A percentile compares a stretch with the other conserved stretches of the same genome.
These are phyloP conservation scores for Xestia rhomboidea DNA, from an alignment of 2,888 invertebrate species.

Conservation along the genomic window DNA sequence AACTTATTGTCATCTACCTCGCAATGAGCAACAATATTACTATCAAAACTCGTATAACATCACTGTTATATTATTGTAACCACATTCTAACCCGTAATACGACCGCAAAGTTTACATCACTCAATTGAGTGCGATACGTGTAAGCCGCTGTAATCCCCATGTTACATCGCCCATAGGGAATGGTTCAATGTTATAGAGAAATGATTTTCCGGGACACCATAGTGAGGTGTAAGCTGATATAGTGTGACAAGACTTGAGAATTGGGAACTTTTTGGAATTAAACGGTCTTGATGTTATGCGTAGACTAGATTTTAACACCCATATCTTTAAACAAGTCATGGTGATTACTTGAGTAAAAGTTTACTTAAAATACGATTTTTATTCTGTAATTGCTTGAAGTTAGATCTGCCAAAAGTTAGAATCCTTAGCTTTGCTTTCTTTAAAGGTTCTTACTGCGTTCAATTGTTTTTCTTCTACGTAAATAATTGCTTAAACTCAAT, in stretches of 20 bases:
- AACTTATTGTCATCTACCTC: background rate
- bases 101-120: constrained; percentile 23
- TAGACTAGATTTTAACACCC: no score
- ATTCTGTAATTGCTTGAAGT: no score
- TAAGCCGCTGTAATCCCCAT: constrained; percentile 49
- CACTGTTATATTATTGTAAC: constrained; percentile 1
- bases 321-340: no score
- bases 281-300: no score
- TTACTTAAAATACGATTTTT: no score
- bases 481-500: no score
- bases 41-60: background rate
- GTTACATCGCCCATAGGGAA: constrained; percentile 28
- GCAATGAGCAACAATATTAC: background rate
- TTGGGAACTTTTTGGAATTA: background rate
- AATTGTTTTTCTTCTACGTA: no score
- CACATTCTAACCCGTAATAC: constrained; percentile 29
- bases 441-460: no score
- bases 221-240: background rate
- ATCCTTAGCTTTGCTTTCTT: no score
- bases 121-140: constrained; percentile 47
- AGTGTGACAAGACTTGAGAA: background rate
- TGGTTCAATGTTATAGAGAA: constrained; percentile 4
- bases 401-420: no score
- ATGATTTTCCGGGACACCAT: constrained; percentile 8
- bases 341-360: no score